Evolutionary conservation across 2,888 invertebrate genomes (phyloP), one percentile per base, ranked within the genome.

Genomic region (Tinea trinotella): DNA sequence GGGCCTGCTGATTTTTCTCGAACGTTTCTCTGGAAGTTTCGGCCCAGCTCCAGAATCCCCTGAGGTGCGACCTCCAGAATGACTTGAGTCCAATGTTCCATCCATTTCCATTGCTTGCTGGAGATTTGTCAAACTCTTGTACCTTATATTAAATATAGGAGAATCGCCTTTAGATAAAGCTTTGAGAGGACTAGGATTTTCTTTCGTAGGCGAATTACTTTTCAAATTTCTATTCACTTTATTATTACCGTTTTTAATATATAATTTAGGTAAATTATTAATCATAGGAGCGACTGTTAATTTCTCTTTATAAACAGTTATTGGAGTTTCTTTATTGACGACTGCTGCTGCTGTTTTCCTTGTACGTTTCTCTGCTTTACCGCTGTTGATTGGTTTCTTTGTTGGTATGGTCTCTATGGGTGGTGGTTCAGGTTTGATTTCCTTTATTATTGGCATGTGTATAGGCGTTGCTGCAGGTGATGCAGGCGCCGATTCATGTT

Each of bases 341-440:
- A 85, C 80, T 6, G 76, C 66, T 54, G 90, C 88, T 15, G 91
- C 90, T 0, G 89, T 80, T 67, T 90, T 90, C 57, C 94, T 88
- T 56, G 93, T 93, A 62, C 93, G 81, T 67, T 94, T 94, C 70
- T 94, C 94, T 6, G 90, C 90, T 68, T 90, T 88, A 60, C 79
- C 85, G 1, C 68, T 62, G 62, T 81, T 79, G 1, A 83, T 60
- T 15, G 91, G 87, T 73, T 93, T 94, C 74, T 94, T 94, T 35
- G 93, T 91, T 0, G 96, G 96, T 64, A 96, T 96, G 0, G 96
- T 96, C 82, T 96, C 95, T 65, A 96, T 95, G 9, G 96, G 96
- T 34, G 96, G 96, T 53, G 96, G 96, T 81, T 95, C 94, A 54
- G 96, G 96, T 78, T 93, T 92, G 52, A 88, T 88, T 76, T 89